Conservation (phyloP, 2,888 invertebrate species). For the Ferrisia virgata region DNA sequence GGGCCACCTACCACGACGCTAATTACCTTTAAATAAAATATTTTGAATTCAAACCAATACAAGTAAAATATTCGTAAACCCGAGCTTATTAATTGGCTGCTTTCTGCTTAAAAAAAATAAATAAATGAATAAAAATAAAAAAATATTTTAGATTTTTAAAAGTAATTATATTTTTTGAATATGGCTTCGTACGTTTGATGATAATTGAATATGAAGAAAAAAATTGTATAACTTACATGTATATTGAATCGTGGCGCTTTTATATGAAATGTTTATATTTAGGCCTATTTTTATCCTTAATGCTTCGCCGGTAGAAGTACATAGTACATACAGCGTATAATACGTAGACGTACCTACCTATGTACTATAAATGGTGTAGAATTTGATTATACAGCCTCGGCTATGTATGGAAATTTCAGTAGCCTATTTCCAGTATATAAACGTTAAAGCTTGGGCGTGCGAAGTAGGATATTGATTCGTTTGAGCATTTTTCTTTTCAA, state of each 20-base stretch:
- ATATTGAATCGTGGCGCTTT: not conserved
- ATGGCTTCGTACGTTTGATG: not conserved
- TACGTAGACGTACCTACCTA: too few species aligned
- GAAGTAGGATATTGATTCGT: slow-evolving; percentile 9
- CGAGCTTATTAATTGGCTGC: slow-evolving; percentile 27
- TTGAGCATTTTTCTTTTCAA: slow-evolving; percentile 9
- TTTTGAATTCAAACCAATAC: not conserved
- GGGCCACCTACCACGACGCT: not conserved
- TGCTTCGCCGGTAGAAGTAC: slow-evolving; percentile 25
- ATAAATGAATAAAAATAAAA: not conserved
- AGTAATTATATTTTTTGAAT: slow-evolving; percentile 15
- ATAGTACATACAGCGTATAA: too few species aligned
- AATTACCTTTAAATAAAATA: not conserved
- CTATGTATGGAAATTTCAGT: slow-evolving; percentile 19
- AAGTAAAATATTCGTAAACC: not conserved
- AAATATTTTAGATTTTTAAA: too few species aligned
- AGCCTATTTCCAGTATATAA: slow-evolving; percentile 1
- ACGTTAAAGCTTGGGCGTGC: not conserved
- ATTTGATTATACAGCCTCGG: slow-evolving; percentile 10
- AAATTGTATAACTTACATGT: not conserved
- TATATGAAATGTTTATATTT: not conserved
- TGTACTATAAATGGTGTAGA: not conserved
- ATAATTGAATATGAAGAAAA: not conserved
- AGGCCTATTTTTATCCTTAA: not conserved
- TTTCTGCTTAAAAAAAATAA: not conserved